Evolutionary conservation across 1,140 invertebrate genomes (phyloP).

Genomic region (Yoshiicerus persimilis): DNA sequence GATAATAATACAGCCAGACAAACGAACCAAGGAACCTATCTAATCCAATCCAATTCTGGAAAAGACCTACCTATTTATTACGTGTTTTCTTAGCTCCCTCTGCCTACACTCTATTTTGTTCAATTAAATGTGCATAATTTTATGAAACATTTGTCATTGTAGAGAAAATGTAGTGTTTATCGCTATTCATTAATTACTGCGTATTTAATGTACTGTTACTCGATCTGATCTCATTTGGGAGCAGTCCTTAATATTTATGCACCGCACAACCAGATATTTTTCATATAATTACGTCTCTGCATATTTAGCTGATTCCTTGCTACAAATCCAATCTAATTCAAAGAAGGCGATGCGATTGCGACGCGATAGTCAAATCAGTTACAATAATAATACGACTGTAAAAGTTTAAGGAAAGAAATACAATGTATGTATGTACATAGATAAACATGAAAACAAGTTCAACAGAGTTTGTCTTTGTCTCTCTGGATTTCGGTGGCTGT

Average conservation of each 20-base stretch:
- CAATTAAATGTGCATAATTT: background rate
- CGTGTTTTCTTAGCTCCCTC: background rate
- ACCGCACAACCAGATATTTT: background rate
- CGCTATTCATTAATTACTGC: background rate
- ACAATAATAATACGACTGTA: background rate
- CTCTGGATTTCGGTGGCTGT: background rate
- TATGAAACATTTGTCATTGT: background rate
- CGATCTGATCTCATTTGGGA: background rate
- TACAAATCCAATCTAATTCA: background rate
- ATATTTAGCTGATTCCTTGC: background rate
- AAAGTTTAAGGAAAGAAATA: background rate
- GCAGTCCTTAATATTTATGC: background rate
- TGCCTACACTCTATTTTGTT: background rate
- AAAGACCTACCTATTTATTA: background rate
- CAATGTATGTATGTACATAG: background rate
- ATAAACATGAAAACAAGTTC: background rate
- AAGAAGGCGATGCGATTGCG: background rate
- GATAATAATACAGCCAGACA: background rate
- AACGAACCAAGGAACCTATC: background rate
- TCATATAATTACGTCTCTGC: background rate
- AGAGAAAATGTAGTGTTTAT: background rate
- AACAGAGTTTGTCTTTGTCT: background rate
- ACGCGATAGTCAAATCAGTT: background rate
- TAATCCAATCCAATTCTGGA: background rate
- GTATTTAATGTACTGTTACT: background rate